Evolutionary conservation across 2,888 invertebrate genomes (phyloP).

Genomic region (Octonoba sinensis): DNA sequence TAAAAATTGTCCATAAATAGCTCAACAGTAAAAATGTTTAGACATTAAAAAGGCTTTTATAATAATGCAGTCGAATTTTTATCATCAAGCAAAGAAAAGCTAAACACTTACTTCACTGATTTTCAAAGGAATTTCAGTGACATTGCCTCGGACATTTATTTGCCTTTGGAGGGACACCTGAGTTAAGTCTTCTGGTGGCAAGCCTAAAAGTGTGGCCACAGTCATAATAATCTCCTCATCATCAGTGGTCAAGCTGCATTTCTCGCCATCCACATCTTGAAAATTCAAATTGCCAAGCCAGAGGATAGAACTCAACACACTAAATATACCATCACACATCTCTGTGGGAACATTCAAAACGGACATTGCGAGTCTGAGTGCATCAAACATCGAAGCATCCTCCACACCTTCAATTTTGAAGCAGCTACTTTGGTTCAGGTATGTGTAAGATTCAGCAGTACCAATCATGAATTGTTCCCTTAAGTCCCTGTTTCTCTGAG

Average conservation of each 20-base stretch:
- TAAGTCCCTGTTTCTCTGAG: conserved; percentile 66
- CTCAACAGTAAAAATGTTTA: too few species aligned
- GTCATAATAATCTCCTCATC: conserved; percentile 81
- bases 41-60: too few species aligned
- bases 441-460: conserved; percentile 83
- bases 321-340: conserved; percentile 90
- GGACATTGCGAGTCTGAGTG: conserved; percentile 87
- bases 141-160: conserved; percentile 92
- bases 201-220: conserved; percentile 81
- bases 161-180: conserved; percentile 83
- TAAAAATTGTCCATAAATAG: too few species aligned
- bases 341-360: conserved; percentile 80
- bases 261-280: conserved; percentile 89
- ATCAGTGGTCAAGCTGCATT: conserved; percentile 81
- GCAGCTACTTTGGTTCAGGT: conserved; percentile 81
- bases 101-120: conserved; percentile 80
- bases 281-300: conserved; percentile 92
- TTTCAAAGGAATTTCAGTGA: conserved; percentile 90
- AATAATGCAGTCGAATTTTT: too few species aligned
- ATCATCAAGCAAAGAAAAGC: too few species aligned
- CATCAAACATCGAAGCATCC: conserved; percentile 83
- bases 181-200: conserved; percentile 81
- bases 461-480: conserved; percentile 79
- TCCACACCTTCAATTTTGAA: conserved; percentile 78
- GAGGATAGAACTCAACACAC: conserved; percentile 87